Conservation (phyloP, 2,888 invertebrate genomes). For the Laothoe populi region DNA sequence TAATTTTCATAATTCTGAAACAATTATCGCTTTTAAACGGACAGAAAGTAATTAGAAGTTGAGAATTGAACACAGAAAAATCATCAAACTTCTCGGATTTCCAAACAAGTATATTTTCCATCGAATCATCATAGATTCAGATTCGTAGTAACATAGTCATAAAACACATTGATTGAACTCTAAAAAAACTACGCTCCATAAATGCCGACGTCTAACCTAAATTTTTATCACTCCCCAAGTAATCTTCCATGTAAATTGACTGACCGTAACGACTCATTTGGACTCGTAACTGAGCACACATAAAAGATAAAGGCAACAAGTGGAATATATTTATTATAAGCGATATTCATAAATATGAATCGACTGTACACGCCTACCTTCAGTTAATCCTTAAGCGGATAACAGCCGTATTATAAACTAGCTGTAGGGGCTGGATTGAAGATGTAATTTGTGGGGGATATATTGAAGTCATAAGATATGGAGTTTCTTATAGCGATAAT, state of each 20-base stretch:
- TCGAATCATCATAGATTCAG: no score
- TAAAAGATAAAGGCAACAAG: constrained; percentile 37
- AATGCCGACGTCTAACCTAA: background rate
- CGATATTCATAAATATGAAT: constrained; percentile 29
- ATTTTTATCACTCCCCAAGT: constrained; percentile 10
- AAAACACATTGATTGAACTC: no score
- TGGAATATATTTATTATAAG: constrained; percentile 28
- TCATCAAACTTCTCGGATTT: no score
- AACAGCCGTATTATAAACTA: constrained; percentile 30
- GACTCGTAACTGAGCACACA: constrained; percentile 35
- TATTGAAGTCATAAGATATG: background rate
- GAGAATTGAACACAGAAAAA: no score
- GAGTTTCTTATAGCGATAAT: background rate
- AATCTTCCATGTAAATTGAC: constrained; percentile 9
- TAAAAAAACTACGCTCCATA: background rate
- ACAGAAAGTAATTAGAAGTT: no score
- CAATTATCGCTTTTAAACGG: no score
- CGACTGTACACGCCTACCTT: constrained; percentile 30
- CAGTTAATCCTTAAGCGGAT: constrained; percentile 29
- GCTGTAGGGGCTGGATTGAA: constrained; percentile 8
- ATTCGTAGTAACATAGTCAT: no score
- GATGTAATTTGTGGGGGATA: no score
- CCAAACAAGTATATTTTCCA: no score
- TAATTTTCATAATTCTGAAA: no score
- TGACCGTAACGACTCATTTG: constrained; percentile 20